Base-by-base conservation (phyloP, 2,888 invertebrate genomes). In the Teleogryllus oceanicus region DNA sequence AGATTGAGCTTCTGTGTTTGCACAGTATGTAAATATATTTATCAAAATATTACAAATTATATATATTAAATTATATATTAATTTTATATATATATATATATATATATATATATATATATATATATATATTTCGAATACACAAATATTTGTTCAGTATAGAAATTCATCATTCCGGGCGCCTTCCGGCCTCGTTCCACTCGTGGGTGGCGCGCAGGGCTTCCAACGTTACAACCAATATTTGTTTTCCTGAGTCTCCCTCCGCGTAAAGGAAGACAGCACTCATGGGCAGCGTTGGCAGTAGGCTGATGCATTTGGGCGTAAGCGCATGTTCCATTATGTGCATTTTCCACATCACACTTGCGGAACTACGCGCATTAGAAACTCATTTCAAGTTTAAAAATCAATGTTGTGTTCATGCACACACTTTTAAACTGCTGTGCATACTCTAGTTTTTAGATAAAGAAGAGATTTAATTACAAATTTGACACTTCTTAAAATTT, bases 91-190 rank as follows among this genome's bases (percentile, higher is more conserved):
- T 18, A 62, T 62, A 62, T 62, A 62, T 62, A 62, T 62, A n/a
- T 62, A 62, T 62, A 62, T 62, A n/a, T 62, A 4, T 2, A 51
- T 13, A 4, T 18, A 62, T 62, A 62, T 62, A 62, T 62, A 62
- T 62, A n/a, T 62, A 62, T 62, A 13, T 62, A n/a, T 62, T 5
- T 2, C 62, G n/a, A 18, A n/a, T 62, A n/a, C 13, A n/a, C 62
- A 62, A 62, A 62, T 62, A 62, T 62, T 62, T 62, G 62, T 62
- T 62, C 62, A 62, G 62, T 18, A 62, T 62, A 62, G 62, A 62
- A 62, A 62, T 62, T 62, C 16, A 62, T 62, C 62, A 62, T 12
- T 62, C n/a, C 62, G 62, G n/a, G 62, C 62, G n/a, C 62, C 62
- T 62, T 62, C 62, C 62, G 62, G 62, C 62, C n/a, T n/a, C n/a